phyloP scores from a whole-genome alignment of 2,797 vertebrate species.

The Falco concolor region DNA sequence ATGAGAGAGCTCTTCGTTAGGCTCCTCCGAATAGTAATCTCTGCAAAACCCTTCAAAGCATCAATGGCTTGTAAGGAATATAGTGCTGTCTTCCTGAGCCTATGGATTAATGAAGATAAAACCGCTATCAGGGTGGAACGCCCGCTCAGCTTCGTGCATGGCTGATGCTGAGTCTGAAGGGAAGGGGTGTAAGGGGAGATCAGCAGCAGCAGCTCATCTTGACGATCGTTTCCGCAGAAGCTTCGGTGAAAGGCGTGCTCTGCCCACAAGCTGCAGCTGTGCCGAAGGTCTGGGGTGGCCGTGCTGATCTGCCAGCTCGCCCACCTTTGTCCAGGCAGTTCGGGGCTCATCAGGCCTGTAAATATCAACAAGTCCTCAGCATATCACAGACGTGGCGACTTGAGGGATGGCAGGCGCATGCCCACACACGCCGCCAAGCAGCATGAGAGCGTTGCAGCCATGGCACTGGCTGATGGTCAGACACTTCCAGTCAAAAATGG shows the following conservation, averaged over 20 bases:
- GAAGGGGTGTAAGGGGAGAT: neutral
- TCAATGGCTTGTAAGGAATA: neutral
- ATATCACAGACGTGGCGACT: neutral
- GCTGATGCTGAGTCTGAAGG: neutral
- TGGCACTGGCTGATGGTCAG: rapidly evolving
- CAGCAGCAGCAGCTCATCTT: neutral
- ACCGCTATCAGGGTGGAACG: neutral
- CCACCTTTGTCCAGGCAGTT: rapidly evolving
- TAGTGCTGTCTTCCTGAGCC: neutral
- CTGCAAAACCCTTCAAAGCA: neutral
- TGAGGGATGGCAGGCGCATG: neutral
- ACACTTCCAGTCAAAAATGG: neutral
- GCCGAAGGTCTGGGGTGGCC: neutral
- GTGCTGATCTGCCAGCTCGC: neutral
- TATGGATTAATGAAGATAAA: neutral
- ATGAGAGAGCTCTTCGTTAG: neutral
- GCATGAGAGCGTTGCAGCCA: neutral
- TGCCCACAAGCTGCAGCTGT: neutral
- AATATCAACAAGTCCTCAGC: neutral
- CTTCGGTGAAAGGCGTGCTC: neutral
- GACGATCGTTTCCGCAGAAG: neutral
- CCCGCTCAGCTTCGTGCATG: neutral
- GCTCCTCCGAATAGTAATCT: neutral
- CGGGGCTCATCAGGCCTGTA: neutral
- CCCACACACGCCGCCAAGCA: neutral